Base-by-base conservation (phyloP, 2,888 invertebrate species). In the Harmothoe impar region DNA sequence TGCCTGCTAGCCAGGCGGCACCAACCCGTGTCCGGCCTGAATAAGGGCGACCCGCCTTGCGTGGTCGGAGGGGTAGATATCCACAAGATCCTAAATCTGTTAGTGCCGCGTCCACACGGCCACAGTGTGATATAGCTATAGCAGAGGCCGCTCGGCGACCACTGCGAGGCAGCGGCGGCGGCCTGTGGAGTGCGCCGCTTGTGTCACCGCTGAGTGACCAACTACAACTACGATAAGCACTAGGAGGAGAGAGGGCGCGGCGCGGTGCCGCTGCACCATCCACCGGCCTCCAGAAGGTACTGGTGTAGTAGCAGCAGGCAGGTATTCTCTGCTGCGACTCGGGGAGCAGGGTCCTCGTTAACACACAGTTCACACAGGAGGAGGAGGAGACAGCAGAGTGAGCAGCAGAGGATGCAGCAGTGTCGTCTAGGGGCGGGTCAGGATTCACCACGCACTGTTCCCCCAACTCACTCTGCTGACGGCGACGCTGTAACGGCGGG, bases 331-430 rank as follows among this genome's bases (percentile, higher is more conserved):
- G 43, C 43, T 72, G 72, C 31, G 72, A 29, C 77, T 77, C 77
- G 7, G 15, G 3, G 43, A 43, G n/a, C n/a, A 12, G 25, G 7
- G 29, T 31, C 17, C 31, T 77, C 31, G 29, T 5, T 25, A 17
- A 29, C 77, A n/a, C 31, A 31, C 77, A 77, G 77, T 25, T 77
- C 31, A 77, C 81, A 81, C 81, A 20, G 81, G 81, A 23, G 81
- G 35, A 81, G 43, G 35, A 1, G 43, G 33, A 43, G 10, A 3
- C 3, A 10, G 3, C 5, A 7, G 43, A 10, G 10, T 3, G 62
- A 62, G 62, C n/a, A 62, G 62, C 5, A 5, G 62, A 62, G 3
- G n/a, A 23, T 62, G 25, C 62, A 25, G 62, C 77, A 29, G 77
- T 23, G 77, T 29, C 43, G 43, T 43, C n/a, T 62, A 62, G 62